Percentiles rank a stretch among this genome's conserved stretches.
phyloP scores from a whole-genome alignment of 1,140 invertebrate species.

The Rhyacophila brunnea region DNA sequence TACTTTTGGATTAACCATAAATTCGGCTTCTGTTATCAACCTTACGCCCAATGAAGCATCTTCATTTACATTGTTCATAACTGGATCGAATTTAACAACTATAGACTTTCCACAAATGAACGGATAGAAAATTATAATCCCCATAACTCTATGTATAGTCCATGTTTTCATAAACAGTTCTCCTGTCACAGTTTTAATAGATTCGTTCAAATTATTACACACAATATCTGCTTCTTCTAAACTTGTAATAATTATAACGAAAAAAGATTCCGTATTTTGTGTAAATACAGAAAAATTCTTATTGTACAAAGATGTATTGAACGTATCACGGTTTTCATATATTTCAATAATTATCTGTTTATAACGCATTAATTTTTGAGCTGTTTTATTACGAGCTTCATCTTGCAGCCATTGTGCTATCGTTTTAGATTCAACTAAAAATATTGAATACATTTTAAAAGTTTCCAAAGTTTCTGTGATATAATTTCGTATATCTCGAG shows the following conservation, averaged over 20 bases:
- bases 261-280: too few species aligned
- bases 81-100: constrained; percentile 29
- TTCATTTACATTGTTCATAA: constrained; percentile 4
- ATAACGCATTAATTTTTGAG: too few species aligned
- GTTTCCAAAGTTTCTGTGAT: too few species aligned
- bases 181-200: not conserved
- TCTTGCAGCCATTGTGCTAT: too few species aligned
- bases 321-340: not conserved
- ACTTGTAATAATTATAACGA: not conserved
- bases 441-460: too few species aligned
- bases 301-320: not conserved
- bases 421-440: too few species aligned
- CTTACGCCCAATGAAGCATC: not conserved
- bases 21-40: constrained; percentile 10
- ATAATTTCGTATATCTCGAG: too few species aligned
- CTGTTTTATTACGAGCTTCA: too few species aligned
- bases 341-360: not conserved
- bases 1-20: constrained; percentile 1
- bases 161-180: constrained; percentile 20
- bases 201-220: not conserved
- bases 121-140: constrained; percentile 21
- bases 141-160: constrained; percentile 17
- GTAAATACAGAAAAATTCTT: too few species aligned
- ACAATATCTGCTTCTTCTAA: constrained; percentile 7
- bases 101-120: constrained; percentile 10